Evolutionary conservation across 1,140 invertebrate genomes (phyloP), one percentile per base, ranked within the genome.

Genomic region (Hetaerina americana): DNA sequence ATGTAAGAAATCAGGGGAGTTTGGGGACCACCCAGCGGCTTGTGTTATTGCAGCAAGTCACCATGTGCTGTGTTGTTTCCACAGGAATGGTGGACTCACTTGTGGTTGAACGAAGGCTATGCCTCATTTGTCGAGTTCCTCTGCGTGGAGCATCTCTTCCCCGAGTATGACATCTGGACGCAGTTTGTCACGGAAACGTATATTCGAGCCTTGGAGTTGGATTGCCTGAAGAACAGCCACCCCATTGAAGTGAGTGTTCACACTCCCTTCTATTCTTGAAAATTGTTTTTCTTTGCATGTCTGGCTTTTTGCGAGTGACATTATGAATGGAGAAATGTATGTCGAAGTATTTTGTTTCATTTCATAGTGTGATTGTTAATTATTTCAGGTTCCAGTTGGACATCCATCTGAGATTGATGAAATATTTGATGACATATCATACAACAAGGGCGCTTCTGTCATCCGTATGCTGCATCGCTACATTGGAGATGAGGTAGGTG

Each of bases 381-480:
- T 70, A 66, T 77, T 74, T 49, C 69, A 79, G 78, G 80, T 95
- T 18, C 90, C 92, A 31, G 92, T 96, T 0, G 88, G 90, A 0
- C 90, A 95, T 83, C 92, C 94, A 0, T 88, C 90, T 5, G 93
- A 98, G 82, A 94, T 98, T 75, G 93, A 95, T 79, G 93, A 95
- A 80, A 96, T 97, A 75, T 98, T 97, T 81, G 95, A 97, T 83
- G 89, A 92, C 75, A 97, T 98, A 78, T 96, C 95, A 31, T 98
- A 98, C 80, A 90, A 90, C 75, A 98, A 98, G 83, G 94, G 90
- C 22, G 92, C 93, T 0, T 94, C 93, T 31, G 90, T 99, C 0
- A 98, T 99, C 69, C 86, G 96, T 75, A 99, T 99, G 97, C 82
- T 99, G 49, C 94, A 97, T 79, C 88, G 91, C 77, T 98, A 96